phyloP scores from a whole-genome alignment of 2,797 vertebrate genomes.

The Sparidentex hasta region DNA sequence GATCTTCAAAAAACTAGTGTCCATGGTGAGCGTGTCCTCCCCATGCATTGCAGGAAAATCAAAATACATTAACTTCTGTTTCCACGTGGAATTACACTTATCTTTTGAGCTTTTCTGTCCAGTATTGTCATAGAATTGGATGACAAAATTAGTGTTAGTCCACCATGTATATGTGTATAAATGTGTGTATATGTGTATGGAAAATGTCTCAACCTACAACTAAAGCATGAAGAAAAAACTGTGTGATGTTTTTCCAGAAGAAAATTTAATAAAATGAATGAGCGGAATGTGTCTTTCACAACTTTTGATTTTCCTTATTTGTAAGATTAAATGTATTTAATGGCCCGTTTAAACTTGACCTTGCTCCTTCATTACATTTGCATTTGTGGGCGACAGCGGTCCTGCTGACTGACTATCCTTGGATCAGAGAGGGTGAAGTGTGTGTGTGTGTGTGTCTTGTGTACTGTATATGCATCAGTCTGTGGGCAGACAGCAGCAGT shows the following conservation, averaged over 20 bases:
- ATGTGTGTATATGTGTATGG: background rate
- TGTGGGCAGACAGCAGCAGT: conserved; percentile 68
- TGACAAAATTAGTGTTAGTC: no score
- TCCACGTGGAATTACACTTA: background rate
- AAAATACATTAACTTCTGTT: background rate
- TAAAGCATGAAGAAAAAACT: background rate
- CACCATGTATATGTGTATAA: background rate
- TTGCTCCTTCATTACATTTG: no score
- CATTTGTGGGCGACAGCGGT: no score
- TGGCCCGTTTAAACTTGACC: no score
- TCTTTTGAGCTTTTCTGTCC: background rate
- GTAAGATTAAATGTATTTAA: no score
- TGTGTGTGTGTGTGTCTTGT: conserved; percentile 27
- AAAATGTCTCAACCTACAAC: background rate
- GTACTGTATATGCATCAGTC: conserved; percentile 34
- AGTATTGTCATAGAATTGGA: background rate
- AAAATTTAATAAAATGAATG: no score
- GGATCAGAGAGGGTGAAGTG: conserved; percentile 49
- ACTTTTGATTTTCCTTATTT: no score
- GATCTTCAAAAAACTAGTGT: no score
- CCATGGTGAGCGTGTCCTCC: no score
- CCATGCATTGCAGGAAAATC: no score
- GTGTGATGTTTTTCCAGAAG: no score
- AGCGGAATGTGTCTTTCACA: background rate
- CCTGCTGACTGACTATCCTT: conserved; percentile 42